Evolutionary conservation across 2,888 invertebrate species (phyloP), one percentile per base, ranked within the genome.

Genomic region (Catocala nupta): DNA sequence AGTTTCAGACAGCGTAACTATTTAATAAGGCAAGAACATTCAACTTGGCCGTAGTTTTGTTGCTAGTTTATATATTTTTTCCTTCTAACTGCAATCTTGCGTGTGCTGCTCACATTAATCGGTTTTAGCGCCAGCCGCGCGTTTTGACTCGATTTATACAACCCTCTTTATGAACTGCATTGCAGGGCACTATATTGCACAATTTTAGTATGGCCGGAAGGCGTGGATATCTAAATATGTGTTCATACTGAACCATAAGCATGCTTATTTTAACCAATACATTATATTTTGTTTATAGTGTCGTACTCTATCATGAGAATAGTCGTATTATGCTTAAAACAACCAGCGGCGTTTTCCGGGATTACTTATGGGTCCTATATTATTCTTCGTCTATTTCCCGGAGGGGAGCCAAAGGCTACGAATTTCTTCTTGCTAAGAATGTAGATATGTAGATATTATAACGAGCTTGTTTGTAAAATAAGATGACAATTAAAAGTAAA

Each of bases 41-140:
- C 55, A 59, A 63, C 48, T 65, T 52, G 47, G 13, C 33, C 16
- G 58, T 61, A 63, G 48, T 66, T 78, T 59, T 54, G 55, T 60
- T 45, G 16, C 8, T 45, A 16, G 36, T 47, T 52, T 39, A 54
- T 61, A 63, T 67, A 71, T 63, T 71, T 71, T 83, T 85, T 83
- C 56, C 61, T 60, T 80, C 76, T 86, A 88, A 88, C 85, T 87
- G 88, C 88, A 87, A 74, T 75, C 83, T 91, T 80, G 91, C 91
- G 91, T 91, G 91, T 66, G 78, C 65, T 78, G 75, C 67, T 65
- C 71, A 81, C 91, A 91, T 91, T 90, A 90, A 90, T 91, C 86
- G 87, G 87, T 82, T 88, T 84, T 83, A 87, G 82, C 87, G 84
- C 83, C 75, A 75, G 77, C 79, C 83, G 85, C 84, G 83, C 86